Evolutionary conservation across 1,140 invertebrate genomes (phyloP), one percentile per base, ranked within the genome.

Genomic region (Drosophila erecta): DNA sequence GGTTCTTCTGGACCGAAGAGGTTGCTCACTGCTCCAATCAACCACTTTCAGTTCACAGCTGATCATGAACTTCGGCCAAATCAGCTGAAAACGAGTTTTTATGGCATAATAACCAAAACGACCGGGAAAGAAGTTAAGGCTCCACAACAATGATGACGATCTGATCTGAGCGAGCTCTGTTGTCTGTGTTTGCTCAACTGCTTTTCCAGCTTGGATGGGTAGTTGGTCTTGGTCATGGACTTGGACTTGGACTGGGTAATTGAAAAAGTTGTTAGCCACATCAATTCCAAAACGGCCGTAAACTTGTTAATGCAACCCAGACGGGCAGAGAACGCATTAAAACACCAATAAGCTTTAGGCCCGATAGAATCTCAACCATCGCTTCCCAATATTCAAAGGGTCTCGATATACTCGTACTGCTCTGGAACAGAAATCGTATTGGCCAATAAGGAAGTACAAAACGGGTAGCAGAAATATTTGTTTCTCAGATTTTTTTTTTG

Each of bases 11-110:
- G 22, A 56, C 15, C 53, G 27, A 46, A 38, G n/a, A 38, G 37
- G 11, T 12, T 41, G n/a, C 40, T 41, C 40, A 12, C 38, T 72
- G 59, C 55, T 69, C 57, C 84, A 76, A 83, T 83, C 84, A 73
- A 83, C 75, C 84, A 89, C 84, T 89, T 89, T 89, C 84, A 83
- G 84, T 84, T 89, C 79, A 85, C 80, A 84, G 80, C 80, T 84
- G 80, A 84, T 84, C 80, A 65, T 87, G 84, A 87, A 87, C 84
- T 87, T 87, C 76, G 70, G 64, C 65, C 41, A 66, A 76, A 79
- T 76, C 83, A 89, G 79, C 79, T 87, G 84, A 89, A 89, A 89
- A 89, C 84, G 79, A 89, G 84, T 89, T 89, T 89, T 89, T 77
- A 87, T 86, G 83, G 83, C 83, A 86, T 86, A 87, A 86, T 86